These are phyloP conservation scores for Calephelis virginiensis DNA, from an alignment of 1,140 invertebrate species.

Conservation along the genomic window DNA sequence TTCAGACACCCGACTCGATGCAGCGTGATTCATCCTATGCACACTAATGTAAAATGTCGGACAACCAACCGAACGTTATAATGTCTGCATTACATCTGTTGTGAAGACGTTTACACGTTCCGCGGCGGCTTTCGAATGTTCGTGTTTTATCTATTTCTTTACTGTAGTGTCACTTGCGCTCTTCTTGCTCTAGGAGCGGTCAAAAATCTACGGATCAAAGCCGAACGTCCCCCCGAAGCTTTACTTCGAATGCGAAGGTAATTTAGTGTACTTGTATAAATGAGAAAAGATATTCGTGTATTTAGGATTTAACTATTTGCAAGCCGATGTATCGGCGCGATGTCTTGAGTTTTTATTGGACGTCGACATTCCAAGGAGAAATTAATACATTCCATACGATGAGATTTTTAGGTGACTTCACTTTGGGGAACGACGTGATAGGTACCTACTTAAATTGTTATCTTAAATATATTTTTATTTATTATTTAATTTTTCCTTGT, in stretches of 20 bases:
- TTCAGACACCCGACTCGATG: no score
- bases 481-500: slow-evolving; percentile 57
- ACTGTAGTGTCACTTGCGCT: neutral
- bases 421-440: slow-evolving; percentile 68
- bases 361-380: slow-evolving; percentile 48
- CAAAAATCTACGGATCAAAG: slow-evolving; percentile 63
- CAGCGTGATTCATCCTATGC: no score
- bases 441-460: slow-evolving; percentile 62
- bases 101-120: no score
- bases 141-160: no score
- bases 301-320: slow-evolving; percentile 30
- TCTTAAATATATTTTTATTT: slow-evolving; percentile 60
- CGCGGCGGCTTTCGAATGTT: no score
- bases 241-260: slow-evolving; percentile 65
- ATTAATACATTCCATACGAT: slow-evolving; percentile 63
- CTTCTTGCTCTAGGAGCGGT: slow-evolving; percentile 29
- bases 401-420: slow-evolving; percentile 46
- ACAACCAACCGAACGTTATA: no score
- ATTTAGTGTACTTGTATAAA: slow-evolving; percentile 65
- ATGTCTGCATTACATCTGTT: no score
- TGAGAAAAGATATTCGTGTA: slow-evolving; percentile 68
- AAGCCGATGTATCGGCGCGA: slow-evolving; percentile 9
- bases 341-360: slow-evolving; percentile 18
- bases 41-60: no score
- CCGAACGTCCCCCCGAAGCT: slow-evolving; percentile 73